phyloP scores from a whole-genome alignment of 2,888 invertebrate species.

The Epiblema foenella region DNA sequence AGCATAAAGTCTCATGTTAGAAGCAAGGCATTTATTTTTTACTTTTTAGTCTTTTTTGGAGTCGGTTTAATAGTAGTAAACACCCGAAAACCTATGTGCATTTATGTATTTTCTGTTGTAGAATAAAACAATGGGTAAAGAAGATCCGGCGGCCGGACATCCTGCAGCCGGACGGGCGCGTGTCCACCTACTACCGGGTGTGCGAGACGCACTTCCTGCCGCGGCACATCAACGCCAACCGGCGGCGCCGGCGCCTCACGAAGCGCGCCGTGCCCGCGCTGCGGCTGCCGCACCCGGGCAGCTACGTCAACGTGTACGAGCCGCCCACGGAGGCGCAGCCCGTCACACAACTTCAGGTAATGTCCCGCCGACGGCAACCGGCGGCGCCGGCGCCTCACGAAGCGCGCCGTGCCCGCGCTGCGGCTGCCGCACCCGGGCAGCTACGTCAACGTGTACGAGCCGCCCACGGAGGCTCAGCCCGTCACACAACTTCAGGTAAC shows the following conservation, averaged over 20 bases:
- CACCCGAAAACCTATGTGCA: no score
- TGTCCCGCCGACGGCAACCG: not conserved
- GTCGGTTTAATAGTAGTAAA: no score
- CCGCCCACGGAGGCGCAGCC: not conserved
- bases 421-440: constrained; percentile 5
- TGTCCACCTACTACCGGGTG: constrained; percentile 38
- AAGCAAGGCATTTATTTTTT: no score
- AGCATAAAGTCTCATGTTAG: no score
- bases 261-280: constrained; percentile 2
- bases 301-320: constrained; percentile 11
- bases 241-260: constrained; percentile 17
- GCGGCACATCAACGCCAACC: not conserved
- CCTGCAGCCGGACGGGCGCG: constrained; percentile 5
- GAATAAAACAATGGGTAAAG: constrained; percentile 23
- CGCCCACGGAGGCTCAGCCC: not conserved
- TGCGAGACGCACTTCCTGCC: constrained; percentile 33
- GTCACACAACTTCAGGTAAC: not conserved
- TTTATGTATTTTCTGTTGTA: not conserved
- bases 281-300: constrained; percentile 7
- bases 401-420: not conserved
- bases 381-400: constrained; percentile 1
- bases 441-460: constrained; percentile 11
- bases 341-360: not conserved
- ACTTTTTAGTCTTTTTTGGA: no score
- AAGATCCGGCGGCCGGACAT: constrained; percentile 28